Conservation (phyloP, 37 sponge, comb jelly and placozoan genomes). For the Sycon ciliatum region DNA sequence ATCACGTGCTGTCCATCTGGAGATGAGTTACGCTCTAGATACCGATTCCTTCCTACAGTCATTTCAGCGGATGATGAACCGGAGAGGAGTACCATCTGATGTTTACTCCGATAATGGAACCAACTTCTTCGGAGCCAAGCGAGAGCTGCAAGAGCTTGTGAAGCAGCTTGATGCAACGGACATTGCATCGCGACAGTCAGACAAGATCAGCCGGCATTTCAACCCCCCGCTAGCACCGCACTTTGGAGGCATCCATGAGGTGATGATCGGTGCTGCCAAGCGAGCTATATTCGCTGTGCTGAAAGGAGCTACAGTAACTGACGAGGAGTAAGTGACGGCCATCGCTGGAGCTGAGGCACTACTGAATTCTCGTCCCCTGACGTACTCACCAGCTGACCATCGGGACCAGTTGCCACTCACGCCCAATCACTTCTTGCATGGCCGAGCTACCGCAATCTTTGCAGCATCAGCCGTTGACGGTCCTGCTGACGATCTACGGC, state of each 20-base stretch:
- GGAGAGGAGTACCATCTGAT: too few species aligned
- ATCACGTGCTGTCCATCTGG: too few species aligned
- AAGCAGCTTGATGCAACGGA: constrained; percentile 18
- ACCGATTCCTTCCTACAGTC: too few species aligned
- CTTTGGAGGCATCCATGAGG: constrained; percentile 29
- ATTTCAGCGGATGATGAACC: too few species aligned
- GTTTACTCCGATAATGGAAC: constrained; percentile 31
- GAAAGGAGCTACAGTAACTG: constrained; percentile 17
- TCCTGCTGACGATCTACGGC: constrained; percentile 19
- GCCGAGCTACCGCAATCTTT: constrained; percentile 16
- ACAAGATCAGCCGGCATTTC: constrained; percentile 19
- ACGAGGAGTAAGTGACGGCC: constrained; percentile 26
- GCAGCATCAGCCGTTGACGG: constrained; percentile 5
- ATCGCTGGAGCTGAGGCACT: constrained; percentile 27
- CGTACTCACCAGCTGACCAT: too few species aligned
- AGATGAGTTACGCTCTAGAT: too few species aligned
- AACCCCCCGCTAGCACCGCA: constrained; percentile 26
- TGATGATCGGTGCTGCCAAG: constrained; percentile 14
- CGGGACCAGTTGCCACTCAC: too few species aligned
- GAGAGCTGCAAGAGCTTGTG: constrained; percentile 19
- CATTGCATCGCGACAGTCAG: neutral
- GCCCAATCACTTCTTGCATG: constrained; percentile 35
- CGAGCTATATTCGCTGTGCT: neutral
- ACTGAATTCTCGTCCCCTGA: constrained; percentile 32
- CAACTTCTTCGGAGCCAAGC: constrained; percentile 34